A percentile compares a stretch with the other conserved stretches of the same genome.
These are phyloP conservation scores for Hystrix cristata DNA, from an alignment of 2,113 vertebrate genomes.

Conservation along the genomic window DNA sequence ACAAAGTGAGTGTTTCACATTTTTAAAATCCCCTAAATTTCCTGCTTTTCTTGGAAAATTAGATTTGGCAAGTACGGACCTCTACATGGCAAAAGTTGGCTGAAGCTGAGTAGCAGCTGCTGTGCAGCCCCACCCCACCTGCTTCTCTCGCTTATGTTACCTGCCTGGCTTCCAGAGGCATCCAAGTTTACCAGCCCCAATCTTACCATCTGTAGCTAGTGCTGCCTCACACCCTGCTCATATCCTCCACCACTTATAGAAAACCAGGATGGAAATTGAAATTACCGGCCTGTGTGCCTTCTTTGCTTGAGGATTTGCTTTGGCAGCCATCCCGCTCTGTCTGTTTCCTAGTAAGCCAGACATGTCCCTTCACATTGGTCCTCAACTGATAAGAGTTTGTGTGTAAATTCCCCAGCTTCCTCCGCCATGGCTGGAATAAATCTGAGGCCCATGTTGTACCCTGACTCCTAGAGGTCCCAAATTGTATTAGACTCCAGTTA, in stretches of 20 bases:
- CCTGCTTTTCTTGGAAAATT: constrained; percentile 48
- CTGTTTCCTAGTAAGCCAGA: neutral
- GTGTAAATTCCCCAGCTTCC: neutral
- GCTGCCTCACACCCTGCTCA: neutral
- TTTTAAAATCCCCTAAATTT: constrained; percentile 40
- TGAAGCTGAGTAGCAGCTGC: neutral
- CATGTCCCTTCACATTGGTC: neutral
- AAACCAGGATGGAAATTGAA: neutral
- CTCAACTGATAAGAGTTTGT: neutral
- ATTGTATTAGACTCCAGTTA: neutral
- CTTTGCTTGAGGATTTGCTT: neutral
- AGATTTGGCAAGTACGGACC: neutral
- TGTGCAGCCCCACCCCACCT: neutral
- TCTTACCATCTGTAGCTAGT: neutral
- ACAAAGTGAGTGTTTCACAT: constrained; percentile 58
- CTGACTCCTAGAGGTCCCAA: neutral
- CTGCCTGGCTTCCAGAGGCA: neutral
- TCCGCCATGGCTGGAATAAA: rapidly evolving
- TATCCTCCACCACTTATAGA: neutral
- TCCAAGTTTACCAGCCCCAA: neutral
- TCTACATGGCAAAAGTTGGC: neutral
- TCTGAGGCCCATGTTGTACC: neutral
- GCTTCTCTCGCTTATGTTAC: neutral
- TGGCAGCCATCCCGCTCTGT: neutral
- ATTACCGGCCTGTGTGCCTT: neutral